These are phyloP conservation scores for Vanessa atalanta DNA, from an alignment of 1,140 invertebrate genomes.

Conservation along the genomic window DNA sequence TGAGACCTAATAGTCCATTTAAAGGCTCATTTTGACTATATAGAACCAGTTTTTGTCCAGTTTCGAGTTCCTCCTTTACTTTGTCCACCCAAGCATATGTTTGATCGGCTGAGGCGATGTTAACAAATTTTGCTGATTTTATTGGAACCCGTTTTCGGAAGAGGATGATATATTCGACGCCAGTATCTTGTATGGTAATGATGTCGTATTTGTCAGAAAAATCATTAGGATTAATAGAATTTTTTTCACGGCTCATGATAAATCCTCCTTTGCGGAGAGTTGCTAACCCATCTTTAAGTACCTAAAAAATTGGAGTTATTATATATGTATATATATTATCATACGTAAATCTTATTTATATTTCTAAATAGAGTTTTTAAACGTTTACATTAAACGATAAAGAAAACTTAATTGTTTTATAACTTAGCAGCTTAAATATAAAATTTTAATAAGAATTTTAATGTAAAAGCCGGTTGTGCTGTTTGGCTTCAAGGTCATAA, in stretches of 20 bases:
- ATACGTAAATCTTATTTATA: too few relatives aligned
- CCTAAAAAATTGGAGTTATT: constrained; percentile 42
- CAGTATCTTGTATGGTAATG: constrained; percentile 69
- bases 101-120: constrained; percentile 57
- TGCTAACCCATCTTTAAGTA: constrained; percentile 63
- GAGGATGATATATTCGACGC: constrained; percentile 71
- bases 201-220: constrained; percentile 67
- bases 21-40: constrained; percentile 83
- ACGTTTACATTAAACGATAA: too few relatives aligned
- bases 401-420: too few relatives aligned
- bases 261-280: constrained; percentile 76
- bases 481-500: background rate
- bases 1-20: constrained; percentile 92
- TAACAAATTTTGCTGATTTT: constrained; percentile 71
- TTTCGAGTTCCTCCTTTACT: constrained; percentile 81
- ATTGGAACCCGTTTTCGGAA: constrained; percentile 67
- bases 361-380: too few relatives aligned
- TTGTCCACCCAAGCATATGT: constrained; percentile 71
- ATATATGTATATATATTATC: too few relatives aligned
- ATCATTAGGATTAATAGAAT: constrained; percentile 55
- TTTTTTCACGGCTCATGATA: constrained; percentile 79
- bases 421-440: too few relatives aligned
- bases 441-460: too few relatives aligned
- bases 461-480: too few relatives aligned
- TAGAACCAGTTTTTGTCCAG: constrained; percentile 81